Evolutionary conservation across 2,113 vertebrate genomes (phyloP).

Genomic region (Sebastes fasciatus): DNA sequence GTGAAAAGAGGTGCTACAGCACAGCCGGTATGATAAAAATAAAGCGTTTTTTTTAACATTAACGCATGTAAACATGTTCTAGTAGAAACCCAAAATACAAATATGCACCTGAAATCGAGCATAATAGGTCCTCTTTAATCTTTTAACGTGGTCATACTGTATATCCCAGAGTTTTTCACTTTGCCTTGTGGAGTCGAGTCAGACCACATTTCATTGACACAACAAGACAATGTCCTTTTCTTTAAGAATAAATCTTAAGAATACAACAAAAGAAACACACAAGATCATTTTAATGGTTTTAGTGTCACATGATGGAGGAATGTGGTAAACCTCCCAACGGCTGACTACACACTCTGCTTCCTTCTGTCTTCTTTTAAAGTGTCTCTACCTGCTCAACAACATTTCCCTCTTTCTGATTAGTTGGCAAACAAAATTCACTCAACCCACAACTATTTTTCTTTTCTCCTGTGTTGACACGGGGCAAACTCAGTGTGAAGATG

Average conservation of each 20-base stretch:
- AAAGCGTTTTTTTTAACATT: too few relatives aligned
- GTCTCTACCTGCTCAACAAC: slow-evolving; percentile 4
- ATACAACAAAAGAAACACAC: neutral
- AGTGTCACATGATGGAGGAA: neutral
- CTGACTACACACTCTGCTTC: neutral
- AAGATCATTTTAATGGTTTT: neutral
- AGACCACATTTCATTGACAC: neutral
- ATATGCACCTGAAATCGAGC: too few relatives aligned
- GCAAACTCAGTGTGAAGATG: neutral
- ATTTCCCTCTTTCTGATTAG: neutral
- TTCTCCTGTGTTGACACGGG: neutral
- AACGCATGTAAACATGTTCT: too few relatives aligned
- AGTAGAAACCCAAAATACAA: too few relatives aligned
- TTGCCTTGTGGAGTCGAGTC: too few relatives aligned
- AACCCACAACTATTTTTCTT: neutral
- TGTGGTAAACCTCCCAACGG: neutral
- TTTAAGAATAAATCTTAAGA: neutral
- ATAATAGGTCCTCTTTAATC: too few relatives aligned
- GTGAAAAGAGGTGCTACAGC: too few relatives aligned
- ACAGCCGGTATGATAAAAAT: too few relatives aligned
- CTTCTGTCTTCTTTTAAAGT: neutral
- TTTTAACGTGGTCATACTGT: neutral
- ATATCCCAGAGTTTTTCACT: neutral
- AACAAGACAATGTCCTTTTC: neutral
- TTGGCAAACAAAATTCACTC: neutral